Conservation (phyloP, 2,888 invertebrate genomes). For the Smittia sp. region DNA sequence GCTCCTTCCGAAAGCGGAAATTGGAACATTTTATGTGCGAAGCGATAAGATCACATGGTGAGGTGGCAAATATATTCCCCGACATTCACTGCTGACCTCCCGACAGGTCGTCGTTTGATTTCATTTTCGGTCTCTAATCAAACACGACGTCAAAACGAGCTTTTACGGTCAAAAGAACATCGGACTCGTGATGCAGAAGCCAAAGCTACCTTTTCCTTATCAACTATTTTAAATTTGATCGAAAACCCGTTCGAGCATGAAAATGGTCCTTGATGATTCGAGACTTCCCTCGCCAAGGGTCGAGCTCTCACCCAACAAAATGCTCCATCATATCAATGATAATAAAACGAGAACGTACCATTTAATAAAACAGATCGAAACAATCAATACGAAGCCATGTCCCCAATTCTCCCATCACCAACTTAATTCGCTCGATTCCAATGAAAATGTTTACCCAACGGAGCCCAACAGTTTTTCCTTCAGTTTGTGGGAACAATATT, state of each 20-base stretch:
- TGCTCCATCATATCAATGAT: no score
- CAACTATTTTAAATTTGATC: constrained; percentile 2
- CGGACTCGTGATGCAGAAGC: no score
- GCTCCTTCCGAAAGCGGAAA: neutral
- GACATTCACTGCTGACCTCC: neutral
- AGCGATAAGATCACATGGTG: neutral
- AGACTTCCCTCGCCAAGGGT: neutral
- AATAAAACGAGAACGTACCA: no score
- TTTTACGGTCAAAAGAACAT: neutral
- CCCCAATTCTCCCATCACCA: neutral
- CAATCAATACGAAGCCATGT: neutral
- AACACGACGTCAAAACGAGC: neutral
- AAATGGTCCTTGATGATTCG: neutral
- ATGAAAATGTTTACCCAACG: neutral
- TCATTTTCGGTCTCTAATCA: constrained; percentile 3
- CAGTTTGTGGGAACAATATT: neutral
- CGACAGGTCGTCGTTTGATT: neutral
- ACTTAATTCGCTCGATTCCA: neutral
- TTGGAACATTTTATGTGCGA: constrained; percentile 2
- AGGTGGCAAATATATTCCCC: no score
- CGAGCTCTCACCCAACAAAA: no score
- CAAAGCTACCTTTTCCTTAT: neutral
- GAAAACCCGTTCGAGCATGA: neutral
- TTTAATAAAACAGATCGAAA: neutral
- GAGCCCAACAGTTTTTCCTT: neutral